Conservation (phyloP, 2,113 vertebrate species). For the pig (Sus scrofa) region T2T-Sscrofa CM000821.6:36604001-36604500, state of each 20-base stretch:
- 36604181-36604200: background rate
- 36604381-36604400: background rate
- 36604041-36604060: background rate
- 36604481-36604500: background rate
- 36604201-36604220: background rate
- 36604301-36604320: background rate
- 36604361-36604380: background rate
- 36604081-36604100: background rate
- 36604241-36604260: accelerated
- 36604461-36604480: background rate
- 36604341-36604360: background rate
- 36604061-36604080: background rate
- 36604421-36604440: background rate
- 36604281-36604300: background rate
- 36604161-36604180: background rate
- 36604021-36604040: no score
- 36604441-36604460: background rate
- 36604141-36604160: background rate
- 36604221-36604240: background rate
- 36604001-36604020: no score
- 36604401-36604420: background rate
- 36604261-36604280: background rate
- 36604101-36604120: background rate
- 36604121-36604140: background rate
- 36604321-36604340: background rate